Evolutionary conservation across 2,113 vertebrate genomes (phyloP), one percentile per base, ranked within the genome.

Genomic region (Himantopus leucocephalus): DNA sequence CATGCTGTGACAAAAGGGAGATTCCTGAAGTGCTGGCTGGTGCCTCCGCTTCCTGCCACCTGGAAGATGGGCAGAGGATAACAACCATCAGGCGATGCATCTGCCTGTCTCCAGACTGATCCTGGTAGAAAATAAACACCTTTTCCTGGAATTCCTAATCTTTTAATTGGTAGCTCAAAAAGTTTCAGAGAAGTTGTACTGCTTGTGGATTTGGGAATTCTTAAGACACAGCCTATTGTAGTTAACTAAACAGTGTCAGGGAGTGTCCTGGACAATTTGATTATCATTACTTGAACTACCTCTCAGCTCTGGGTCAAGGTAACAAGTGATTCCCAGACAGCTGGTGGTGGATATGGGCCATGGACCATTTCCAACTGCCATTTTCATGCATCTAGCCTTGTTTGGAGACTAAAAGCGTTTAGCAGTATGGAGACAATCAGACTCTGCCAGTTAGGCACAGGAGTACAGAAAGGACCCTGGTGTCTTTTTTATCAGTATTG

Each of bases 231-330:
- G 7, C 2, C 8, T 63, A 20, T 35, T 77, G 20, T 13, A 84
- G 32, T 37, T 72, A 82, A 79, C 24, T 62, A 48, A 91, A 35
- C 4, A 77, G 12, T 35, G 16, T 47, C 48, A 53, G 5, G 39
- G 10, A 66, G 0, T 45, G 29, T 84, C 26, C 34, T 47, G 24
- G 5, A 11, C 55, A 48, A 50, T 48, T 56, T 30, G 4, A 23
- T 43, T 45, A n/a, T 53, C 45, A 32, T 10, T 58, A 66, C 3
- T 35, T 63, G 39, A 58, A 50, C 32, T 53, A 79, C 7, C 10
- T 37, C 18, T 74, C 0, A 0, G 22, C 22, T 58, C 16, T 68
- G 24, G 29, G 35, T 58, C 53, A 39, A 11, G 0, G 8, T 47
- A 70, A 90, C 35, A 82, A 34, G 35, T 0, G 4, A 78, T 60